Base-by-base conservation (phyloP, 2,797 vertebrate genomes). In the Tinamus major region DNA sequence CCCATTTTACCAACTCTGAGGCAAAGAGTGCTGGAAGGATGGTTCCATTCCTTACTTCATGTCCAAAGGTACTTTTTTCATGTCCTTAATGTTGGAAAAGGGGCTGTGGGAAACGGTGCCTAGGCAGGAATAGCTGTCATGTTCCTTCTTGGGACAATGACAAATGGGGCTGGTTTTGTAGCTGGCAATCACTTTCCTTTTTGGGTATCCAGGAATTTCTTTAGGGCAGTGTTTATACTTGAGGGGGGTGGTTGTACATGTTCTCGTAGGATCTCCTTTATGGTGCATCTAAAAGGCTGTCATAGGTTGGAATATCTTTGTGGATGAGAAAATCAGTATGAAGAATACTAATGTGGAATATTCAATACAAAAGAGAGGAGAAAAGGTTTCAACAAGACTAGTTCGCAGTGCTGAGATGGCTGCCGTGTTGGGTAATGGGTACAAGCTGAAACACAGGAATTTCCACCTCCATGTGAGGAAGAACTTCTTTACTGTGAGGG, bases 11-110 rank as follows among this genome's bases (percentile, higher is more conserved):
- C 99, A 5, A 97, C 98, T 1, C 97, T 99, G 93, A 98, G 99
- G 86, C 99, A 99, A 96, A 98, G 99, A 72, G 99, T 99, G 93
- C 98, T 99, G 1, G 99, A 99, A 92, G 99, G 99, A 19, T 98
- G 99, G 23, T 99, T 99, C 97, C 94, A 99, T 99, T 92, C 99
- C 99, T 2, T 99, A 99, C 98, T 99, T 99, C 97, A 99, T 99
- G 99, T 99, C 99, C 3, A 98, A 98, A 99, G 99, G 99, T 99
- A 95, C 41, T 91, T 90, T 80, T 94, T 51, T 79, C 72, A 84
- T 15, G 41, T 71, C 42, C 13, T 59, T 89, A 29, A 27, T 75
- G 55, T 62, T 77, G 79, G 33, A 74, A 65, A 61, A 72, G 63
- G 31, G 48, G 31, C 55, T 79, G 23, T 17, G 53, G 31, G 5